These are phyloP conservation scores for Suricata suricatta DNA, from an alignment of 2,113 vertebrate species.

Conservation along the genomic window DNA sequence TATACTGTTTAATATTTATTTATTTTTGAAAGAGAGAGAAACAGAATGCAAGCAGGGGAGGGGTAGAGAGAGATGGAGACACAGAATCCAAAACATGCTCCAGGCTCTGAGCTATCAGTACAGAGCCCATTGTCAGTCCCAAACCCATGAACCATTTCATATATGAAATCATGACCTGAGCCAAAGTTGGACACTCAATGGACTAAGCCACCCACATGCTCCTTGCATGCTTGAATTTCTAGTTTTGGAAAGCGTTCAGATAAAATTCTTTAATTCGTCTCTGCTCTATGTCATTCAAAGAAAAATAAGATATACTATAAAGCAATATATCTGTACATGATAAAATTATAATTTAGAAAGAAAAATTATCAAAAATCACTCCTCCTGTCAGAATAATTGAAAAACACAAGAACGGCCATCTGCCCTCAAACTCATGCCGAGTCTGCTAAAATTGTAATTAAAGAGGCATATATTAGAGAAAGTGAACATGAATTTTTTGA, in stretches of 20 bases:
- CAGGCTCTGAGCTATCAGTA: no score
- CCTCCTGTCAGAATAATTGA: not conserved
- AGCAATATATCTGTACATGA: not conserved
- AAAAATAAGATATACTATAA: slow-evolving; percentile 20
- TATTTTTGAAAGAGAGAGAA: no score
- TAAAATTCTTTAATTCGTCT: not conserved
- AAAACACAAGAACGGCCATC: not conserved
- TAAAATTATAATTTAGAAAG: not conserved
- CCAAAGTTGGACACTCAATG: no score
- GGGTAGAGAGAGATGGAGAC: no score
- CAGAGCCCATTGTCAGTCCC: no score
- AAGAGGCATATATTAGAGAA: not conserved
- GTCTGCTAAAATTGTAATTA: not conserved
- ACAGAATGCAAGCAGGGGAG: no score
- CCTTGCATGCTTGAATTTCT: not conserved
- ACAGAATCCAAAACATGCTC: no score
- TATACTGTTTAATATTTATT: no score
- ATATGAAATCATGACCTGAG: no score
- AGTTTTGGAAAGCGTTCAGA: not conserved
- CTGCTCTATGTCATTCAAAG: not conserved
- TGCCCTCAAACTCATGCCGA: not conserved
- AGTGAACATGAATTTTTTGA: not conserved
- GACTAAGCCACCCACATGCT: no score
- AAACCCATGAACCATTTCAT: no score
- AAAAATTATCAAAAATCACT: not conserved